Evolutionary conservation across 2,113 vertebrate species (phyloP).

Genomic region (Salvelinus alpinus): DNA sequence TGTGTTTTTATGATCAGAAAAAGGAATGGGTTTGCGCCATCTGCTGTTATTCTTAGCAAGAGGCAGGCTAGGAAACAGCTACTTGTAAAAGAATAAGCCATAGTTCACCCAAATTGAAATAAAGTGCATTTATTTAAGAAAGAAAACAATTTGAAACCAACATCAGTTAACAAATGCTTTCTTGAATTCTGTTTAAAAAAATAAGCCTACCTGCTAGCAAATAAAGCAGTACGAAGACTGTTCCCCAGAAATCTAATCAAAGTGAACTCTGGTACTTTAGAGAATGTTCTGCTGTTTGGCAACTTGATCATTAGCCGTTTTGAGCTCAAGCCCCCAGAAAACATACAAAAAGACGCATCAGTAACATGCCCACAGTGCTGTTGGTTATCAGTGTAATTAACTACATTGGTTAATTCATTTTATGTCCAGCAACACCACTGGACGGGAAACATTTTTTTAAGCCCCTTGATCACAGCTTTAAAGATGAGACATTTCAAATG

Average conservation of each 20-base stretch:
- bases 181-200: constrained; percentile 54
- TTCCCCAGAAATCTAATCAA: constrained; percentile 37
- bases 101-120: constrained; percentile 47
- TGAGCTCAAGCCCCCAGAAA: constrained; percentile 42
- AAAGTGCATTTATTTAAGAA: constrained; percentile 82
- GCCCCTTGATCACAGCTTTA: constrained; percentile 12
- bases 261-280: constrained; percentile 38
- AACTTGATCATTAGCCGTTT: constrained; percentile 41
- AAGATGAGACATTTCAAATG: constrained; percentile 27
- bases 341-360: constrained; percentile 30
- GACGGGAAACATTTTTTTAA: not conserved
- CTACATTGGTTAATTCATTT: constrained; percentile 57
- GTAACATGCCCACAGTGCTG: constrained; percentile 20
- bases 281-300: constrained; percentile 58
- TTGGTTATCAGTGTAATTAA: constrained; percentile 53
- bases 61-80: no score
- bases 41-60: no score
- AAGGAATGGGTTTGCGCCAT: no score
- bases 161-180: constrained; percentile 48
- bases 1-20: no score
- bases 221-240: constrained; percentile 46
- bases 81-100: not conserved
- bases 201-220: constrained; percentile 35
- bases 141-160: constrained; percentile 55
- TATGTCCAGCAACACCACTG: constrained; percentile 1